Evolutionary conservation across 2,113 vertebrate genomes (phyloP).

Genomic region (Pithys albifrons): DNA sequence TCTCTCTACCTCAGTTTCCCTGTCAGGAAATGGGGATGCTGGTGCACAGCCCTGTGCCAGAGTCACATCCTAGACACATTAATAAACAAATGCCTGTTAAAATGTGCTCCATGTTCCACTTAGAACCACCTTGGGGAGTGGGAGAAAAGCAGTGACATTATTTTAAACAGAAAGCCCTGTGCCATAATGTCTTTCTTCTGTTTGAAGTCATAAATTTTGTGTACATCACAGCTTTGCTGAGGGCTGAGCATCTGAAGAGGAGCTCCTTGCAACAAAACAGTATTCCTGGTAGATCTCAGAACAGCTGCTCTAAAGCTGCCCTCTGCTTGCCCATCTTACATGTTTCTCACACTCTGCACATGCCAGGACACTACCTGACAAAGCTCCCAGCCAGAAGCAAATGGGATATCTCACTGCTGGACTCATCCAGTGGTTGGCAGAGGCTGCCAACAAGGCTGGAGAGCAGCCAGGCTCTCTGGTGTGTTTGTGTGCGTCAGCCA

Average conservation of each 20-base stretch:
- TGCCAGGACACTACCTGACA: not conserved
- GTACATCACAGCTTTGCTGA: not conserved
- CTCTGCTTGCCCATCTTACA: not conserved
- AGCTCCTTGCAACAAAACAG: not conserved
- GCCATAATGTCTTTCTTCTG: not conserved
- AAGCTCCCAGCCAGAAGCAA: not conserved
- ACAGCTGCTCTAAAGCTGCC: not conserved
- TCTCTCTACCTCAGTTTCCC: conserved; percentile 13
- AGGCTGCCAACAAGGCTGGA: conserved; percentile 9
- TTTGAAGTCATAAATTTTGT: not conserved
- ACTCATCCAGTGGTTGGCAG: not conserved
- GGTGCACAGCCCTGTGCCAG: not conserved
- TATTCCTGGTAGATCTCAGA: not conserved
- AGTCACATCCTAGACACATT: not conserved
- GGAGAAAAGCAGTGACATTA: not conserved
- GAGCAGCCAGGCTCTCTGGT: not conserved
- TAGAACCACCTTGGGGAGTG: not conserved
- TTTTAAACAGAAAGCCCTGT: not conserved
- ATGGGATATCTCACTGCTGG: not conserved
- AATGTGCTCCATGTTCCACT: not conserved
- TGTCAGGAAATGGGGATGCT: not conserved
- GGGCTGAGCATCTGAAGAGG: not conserved
- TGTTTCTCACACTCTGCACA: not conserved
- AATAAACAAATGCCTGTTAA: not conserved
- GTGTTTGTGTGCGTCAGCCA: conserved; percentile 36